phyloP scores from a whole-genome alignment of 2,797 vertebrate genomes.

The Gadopsis marmoratus region DNA sequence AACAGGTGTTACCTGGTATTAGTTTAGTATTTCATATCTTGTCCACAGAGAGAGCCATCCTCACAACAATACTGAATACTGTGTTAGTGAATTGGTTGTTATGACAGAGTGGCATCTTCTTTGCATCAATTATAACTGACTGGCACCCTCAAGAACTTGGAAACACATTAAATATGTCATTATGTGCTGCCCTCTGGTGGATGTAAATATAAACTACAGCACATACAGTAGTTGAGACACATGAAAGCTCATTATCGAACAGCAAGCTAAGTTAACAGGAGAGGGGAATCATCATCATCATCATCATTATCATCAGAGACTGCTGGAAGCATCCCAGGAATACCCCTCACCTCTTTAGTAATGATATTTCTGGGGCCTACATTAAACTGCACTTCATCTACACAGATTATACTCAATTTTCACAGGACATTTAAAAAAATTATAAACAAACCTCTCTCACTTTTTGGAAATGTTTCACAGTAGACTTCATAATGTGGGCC shows the following conservation, averaged over 20 bases:
- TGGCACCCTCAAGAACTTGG: background rate
- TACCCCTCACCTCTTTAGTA: background rate
- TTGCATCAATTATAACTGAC: background rate
- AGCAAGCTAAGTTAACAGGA: background rate
- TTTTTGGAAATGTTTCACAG: background rate
- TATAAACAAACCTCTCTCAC: too few species aligned
- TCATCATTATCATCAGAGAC: too few species aligned
- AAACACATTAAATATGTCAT: background rate
- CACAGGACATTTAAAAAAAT: background rate
- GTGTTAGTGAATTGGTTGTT: background rate
- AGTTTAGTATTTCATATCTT: background rate
- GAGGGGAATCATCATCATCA: background rate
- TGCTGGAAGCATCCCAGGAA: background rate
- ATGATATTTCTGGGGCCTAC: background rate
- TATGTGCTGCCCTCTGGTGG: slow-evolving; percentile 72
- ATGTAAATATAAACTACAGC: background rate
- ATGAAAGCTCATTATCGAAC: background rate
- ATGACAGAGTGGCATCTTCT: background rate
- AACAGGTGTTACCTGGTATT: background rate
- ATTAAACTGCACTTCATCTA: background rate
- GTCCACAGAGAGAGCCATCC: background rate
- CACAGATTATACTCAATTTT: background rate
- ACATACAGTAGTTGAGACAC: background rate
- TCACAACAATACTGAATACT: background rate
- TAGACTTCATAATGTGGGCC: background rate